phyloP scores from a whole-genome alignment of 1,140 invertebrate genomes.

The Sitophilus oryzae region DNA sequence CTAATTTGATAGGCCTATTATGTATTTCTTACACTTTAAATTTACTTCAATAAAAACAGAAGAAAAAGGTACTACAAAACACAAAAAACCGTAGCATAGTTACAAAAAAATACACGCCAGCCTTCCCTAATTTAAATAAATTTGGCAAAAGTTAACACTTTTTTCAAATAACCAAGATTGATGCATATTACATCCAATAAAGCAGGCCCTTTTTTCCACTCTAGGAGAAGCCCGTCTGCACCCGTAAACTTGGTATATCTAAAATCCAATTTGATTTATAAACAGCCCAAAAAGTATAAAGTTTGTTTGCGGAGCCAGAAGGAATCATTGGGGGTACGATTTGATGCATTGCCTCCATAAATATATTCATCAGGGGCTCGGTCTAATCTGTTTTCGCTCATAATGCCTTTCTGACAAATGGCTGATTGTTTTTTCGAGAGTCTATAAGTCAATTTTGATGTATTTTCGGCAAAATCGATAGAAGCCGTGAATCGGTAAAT shows the following conservation, averaged over 20 bases:
- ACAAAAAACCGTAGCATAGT: too few relatives aligned
- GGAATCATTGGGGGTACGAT: conserved; percentile 30
- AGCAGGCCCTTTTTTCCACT: background rate
- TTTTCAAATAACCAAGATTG: background rate
- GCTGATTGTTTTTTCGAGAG: conserved; percentile 19
- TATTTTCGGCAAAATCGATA: background rate
- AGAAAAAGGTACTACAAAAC: too few relatives aligned
- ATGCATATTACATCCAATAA: background rate
- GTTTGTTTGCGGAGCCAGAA: conserved; percentile 26
- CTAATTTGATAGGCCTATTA: too few relatives aligned
- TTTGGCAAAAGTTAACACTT: background rate
- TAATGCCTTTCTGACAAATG: conserved; percentile 23
- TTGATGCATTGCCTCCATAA: conserved; percentile 34
- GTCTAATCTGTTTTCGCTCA: conserved; percentile 22
- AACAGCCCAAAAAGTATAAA: conserved; percentile 28
- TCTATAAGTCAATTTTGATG: conserved; percentile 18
- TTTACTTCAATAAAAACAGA: too few relatives aligned
- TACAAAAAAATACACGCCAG: too few relatives aligned
- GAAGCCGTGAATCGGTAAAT: background rate
- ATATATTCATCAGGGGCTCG: conserved; percentile 31
- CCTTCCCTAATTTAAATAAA: background rate
- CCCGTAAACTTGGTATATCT: conserved; percentile 4
- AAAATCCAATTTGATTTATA: conserved; percentile 37
- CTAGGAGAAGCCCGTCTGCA: background rate
- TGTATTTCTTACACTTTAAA: too few relatives aligned